A percentile compares a stretch with the other conserved stretches of the same genome.
phyloP scores from a whole-genome alignment of 2,797 vertebrate genomes.

The Pampus argenteus region DNA sequence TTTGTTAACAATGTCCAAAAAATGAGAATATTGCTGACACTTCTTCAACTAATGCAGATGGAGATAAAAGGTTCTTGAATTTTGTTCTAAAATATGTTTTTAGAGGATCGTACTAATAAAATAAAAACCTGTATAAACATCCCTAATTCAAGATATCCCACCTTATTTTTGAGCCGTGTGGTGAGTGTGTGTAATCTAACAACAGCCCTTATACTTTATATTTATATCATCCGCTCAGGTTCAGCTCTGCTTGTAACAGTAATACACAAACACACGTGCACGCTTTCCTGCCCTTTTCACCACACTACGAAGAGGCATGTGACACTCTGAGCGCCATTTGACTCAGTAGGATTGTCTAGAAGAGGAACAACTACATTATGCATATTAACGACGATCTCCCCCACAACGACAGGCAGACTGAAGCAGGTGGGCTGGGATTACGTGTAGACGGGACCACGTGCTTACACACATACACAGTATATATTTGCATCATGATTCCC shows the following conservation, averaged over 20 bases:
- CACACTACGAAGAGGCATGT: conserved; percentile 4
- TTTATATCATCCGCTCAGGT: conserved; percentile 44
- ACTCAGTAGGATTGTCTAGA: conserved; percentile 70
- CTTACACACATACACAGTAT: conserved; percentile 39
- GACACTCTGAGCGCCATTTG: conserved; percentile 20
- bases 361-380: conserved; percentile 46
- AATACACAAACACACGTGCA: conserved; percentile 12
- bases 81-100: conserved; percentile 42
- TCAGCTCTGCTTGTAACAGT: conserved; percentile 16
- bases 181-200: conserved; percentile 16
- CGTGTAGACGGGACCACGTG: conserved; percentile 34
- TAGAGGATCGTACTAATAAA: background rate
- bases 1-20: conserved; percentile 28
- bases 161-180: conserved; percentile 21
- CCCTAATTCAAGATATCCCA: conserved; percentile 19
- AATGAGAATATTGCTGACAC: background rate
- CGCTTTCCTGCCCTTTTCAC: background rate
- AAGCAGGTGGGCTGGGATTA: conserved; percentile 35
- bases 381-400: conserved; percentile 42
- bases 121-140: conserved; percentile 37
- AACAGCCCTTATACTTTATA: conserved; percentile 59
- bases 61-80: conserved; percentile 12
- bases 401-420: conserved; percentile 23
- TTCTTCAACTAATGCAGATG: background rate
- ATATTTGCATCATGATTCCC: conserved; percentile 49